Evolutionary conservation across 2,888 invertebrate species (phyloP), one percentile per base, ranked within the genome.

Genomic region (Pheosia gnoma): DNA sequence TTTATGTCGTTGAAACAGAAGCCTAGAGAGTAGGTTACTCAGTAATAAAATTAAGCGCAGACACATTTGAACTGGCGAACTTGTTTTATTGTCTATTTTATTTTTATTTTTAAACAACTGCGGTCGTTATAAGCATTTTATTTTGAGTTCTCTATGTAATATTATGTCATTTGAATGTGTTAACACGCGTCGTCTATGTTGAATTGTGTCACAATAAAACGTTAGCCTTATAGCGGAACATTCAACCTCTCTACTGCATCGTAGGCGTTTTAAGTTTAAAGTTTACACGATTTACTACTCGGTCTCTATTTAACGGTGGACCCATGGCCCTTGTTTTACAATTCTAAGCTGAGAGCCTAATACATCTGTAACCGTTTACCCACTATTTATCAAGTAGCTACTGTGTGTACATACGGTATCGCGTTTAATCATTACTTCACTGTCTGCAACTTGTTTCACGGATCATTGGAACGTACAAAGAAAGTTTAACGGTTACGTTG

Each of bases 381-480:
- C 45, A 65, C 60, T 53, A 62, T 49, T 52, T 49, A 60, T 5
- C 70, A 65, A 66, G 62, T 59, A 62, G 53, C 62, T 59, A 59
- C 52, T 62, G 59, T 63, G 57, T 41, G 49, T 61, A 61, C 58
- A 54, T 67, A 63, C 73, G 25, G 25, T 73, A 71, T 62, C 60
- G 63, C 64, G 60, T 68, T 64, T 60, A 66, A 74, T 71, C 66
- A 76, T 72, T 68, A 74, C 70, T 70, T 70, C 72, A 75, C 73
- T 79, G 77, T 79, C 71, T 70, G 71, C 69, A 67, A 54, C 62
- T 75, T 77, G 70, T 81, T 81, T 81, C 80, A 81, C 77, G 80
- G 80, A 72, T 70, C 77, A 81, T 70, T 80, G 80, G 74, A 74
- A 59, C 71, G 72, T 67, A 78, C 75, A 78, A 79, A 69, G 77